A percentile compares a stretch with the other conserved stretches of the same genome.
These are phyloP conservation scores for Bathynomus jamesi DNA, from an alignment of 1,140 invertebrate genomes.

Conservation along the genomic window DNA sequence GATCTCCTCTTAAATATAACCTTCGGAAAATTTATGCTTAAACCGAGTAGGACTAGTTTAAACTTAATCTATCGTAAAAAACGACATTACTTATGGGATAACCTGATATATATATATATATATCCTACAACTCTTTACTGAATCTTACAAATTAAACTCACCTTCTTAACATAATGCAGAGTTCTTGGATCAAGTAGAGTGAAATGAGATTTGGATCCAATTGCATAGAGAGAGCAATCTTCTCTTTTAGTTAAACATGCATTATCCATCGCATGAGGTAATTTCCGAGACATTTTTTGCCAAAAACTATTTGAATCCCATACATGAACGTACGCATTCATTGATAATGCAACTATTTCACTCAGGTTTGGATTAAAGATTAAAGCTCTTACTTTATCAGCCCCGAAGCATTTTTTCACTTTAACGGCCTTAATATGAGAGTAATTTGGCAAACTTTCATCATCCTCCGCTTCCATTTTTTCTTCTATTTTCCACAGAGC, in stretches of 20 bases:
- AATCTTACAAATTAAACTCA: conserved; percentile 40
- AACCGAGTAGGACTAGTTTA: no score
- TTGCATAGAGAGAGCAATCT: conserved; percentile 69
- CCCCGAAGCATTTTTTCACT: conserved; percentile 30
- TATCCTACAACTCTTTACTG: no score
- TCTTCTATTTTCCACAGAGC: conserved; percentile 48
- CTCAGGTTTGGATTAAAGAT: conserved; percentile 76
- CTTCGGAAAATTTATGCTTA: no score
- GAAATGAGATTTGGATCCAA: conserved; percentile 88
- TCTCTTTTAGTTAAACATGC: conserved; percentile 82
- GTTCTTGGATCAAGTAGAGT: conserved; percentile 79
- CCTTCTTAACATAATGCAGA: conserved; percentile 61
- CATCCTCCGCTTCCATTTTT: conserved; percentile 29
- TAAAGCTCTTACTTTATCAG: conserved; percentile 69
- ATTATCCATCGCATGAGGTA: conserved; percentile 83
- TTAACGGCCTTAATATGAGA: conserved; percentile 26
- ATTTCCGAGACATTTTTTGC: conserved; percentile 73
- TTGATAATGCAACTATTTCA: conserved; percentile 82
- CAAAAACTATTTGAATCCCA: conserved; percentile 78
- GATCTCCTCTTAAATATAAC: no score
- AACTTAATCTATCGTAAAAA: no score
- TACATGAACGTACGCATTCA: conserved; percentile 83
- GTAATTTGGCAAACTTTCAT: conserved; percentile 12
- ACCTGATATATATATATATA: no score
- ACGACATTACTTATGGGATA: no score